Evolutionary conservation across 2,113 vertebrate species (phyloP).

Genomic region (Lophius piscatorius): DNA sequence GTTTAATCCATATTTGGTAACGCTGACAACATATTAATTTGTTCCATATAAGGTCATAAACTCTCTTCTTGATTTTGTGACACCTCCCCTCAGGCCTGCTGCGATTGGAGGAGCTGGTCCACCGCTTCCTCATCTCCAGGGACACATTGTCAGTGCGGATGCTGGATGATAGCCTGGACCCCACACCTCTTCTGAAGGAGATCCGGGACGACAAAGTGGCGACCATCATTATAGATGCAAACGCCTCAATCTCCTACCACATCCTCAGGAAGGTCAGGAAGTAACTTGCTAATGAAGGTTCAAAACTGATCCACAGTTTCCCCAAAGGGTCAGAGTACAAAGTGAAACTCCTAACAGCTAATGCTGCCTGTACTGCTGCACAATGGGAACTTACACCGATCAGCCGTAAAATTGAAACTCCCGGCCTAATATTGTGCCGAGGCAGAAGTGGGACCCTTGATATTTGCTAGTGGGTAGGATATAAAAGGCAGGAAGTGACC

Average conservation of each 20-base stretch:
- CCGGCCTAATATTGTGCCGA: no score
- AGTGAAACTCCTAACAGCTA: no score
- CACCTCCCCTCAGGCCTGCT: slow-evolving; percentile 81
- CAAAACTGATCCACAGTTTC: no score
- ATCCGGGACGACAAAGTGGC: slow-evolving; percentile 91
- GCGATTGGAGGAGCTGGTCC: slow-evolving; percentile 88
- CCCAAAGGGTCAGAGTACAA: no score
- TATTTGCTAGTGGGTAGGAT: no score
- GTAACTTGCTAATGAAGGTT: no score
- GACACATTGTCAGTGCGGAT: slow-evolving; percentile 89
- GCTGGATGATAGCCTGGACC: slow-evolving; percentile 87
- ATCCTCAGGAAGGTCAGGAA: slow-evolving; percentile 85
- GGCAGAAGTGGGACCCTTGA: no score
- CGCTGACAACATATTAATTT: background rate
- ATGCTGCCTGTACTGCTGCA: no score
- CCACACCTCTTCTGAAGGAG: slow-evolving; percentile 89
- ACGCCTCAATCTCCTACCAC: slow-evolving; percentile 87
- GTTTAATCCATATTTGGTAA: no score
- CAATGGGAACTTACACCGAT: no score
- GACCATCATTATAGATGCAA: slow-evolving; percentile 91
- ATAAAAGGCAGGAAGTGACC: no score
- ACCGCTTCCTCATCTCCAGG: slow-evolving; percentile 90
- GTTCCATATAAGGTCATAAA: background rate
- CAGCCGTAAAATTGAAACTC: no score
- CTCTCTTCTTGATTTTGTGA: background rate